Base-by-base conservation (phyloP, 2,797 vertebrate species). In the Tauraco hartlaubi region DNA sequence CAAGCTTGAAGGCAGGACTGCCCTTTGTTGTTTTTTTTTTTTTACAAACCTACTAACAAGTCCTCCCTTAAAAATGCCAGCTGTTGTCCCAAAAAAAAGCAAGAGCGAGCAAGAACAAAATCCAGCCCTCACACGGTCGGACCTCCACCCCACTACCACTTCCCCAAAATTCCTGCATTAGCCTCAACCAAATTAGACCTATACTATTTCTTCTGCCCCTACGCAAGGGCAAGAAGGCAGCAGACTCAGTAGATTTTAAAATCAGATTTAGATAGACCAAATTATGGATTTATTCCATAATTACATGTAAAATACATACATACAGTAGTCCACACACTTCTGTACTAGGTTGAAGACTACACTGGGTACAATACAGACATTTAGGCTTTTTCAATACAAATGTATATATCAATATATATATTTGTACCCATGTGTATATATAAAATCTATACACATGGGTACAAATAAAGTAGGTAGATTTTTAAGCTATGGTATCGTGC, bases 61-160 rank as follows among this genome's bases (percentile, higher is more conserved):
- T 16, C 25, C 12, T 39, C 26, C 26, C 28, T 56, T 46, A 13
- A 15, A 52, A 75, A 75, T 3, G 21, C 12, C 15, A 3, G 5
- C 1, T 39, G 4, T 28, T 59, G 16, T 55, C 35, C 31, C 28
- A 39, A 16, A 11, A 18, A 49, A 62, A 44, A 10, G 18, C 35
- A 5, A 16, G 4, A 37, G 12, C 0, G 9, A 79, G 13, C 14
- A 37, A 46, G 56, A 52, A 52, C 8, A 31, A 35, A 63, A 48
- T 4, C 15, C 23, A 63, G 52, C 8, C 25, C 58, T 48, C 15
- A 6, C 2, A 6, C 1, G 39, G 23, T 11, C 46, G 0, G 2
- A 35, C 10, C 51, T 18, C n/a, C 26, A 71, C 12, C 20, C 9
- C 1, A 0, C 12, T 14, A 25, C 1, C 9, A 5, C 6, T 3